phyloP scores from a whole-genome alignment of 2,113 vertebrate genomes.

The Glaucidium brasilianum region DNA sequence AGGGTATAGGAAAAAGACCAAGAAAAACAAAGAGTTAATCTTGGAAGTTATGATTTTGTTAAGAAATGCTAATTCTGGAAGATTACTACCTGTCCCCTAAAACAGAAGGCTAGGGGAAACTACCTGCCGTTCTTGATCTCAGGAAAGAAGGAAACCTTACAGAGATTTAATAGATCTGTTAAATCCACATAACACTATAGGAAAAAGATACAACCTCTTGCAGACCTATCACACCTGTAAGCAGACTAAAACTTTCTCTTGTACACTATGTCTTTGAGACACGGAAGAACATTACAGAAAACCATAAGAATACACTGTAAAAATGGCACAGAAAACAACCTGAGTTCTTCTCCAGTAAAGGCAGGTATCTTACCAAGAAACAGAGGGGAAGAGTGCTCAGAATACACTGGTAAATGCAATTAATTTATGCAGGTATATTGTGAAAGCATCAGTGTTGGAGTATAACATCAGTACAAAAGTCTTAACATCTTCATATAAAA shows the following conservation, averaged over 20 bases:
- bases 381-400: not conserved
- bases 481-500: not conserved
- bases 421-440: not conserved
- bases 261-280: not conserved
- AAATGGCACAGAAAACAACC: not conserved
- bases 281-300: not conserved
- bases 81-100: not conserved
- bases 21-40: not conserved
- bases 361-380: not conserved
- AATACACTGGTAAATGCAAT: not conserved
- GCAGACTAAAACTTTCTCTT: not conserved
- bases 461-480: not conserved
- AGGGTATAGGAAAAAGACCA: not conserved
- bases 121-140: not conserved
- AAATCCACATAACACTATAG: not conserved
- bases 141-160: not conserved
- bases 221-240: not conserved
- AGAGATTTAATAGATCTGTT: not conserved
- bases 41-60: not conserved
- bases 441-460: not conserved
- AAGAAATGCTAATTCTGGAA: not conserved
- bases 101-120: not conserved
- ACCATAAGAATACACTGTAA: not conserved
- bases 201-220: not conserved
- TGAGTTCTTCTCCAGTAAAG: not conserved